Base-by-base conservation (phyloP, 2,888 invertebrate species). In the Melinopterus prodromus region DNA sequence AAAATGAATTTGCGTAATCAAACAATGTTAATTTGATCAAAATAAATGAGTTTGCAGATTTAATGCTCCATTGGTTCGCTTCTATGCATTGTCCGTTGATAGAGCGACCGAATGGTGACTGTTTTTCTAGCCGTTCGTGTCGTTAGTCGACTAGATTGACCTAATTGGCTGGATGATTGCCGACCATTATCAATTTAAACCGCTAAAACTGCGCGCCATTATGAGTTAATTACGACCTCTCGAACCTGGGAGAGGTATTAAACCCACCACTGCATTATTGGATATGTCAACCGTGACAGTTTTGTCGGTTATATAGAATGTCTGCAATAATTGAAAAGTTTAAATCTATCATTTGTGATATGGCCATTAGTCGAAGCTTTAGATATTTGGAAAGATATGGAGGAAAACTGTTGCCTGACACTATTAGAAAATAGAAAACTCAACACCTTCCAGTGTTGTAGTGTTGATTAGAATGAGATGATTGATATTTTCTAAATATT, bases 141-240 rank as follows among this genome's bases (percentile, higher is more conserved):
- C 53, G 53, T 53, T 53, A 53, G 53, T 6, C 12, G 53, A 12
- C 53, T 53, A 53, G 53, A 53, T 53, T 53, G 53, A 53, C 53
- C 53, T 53, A 53, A 53, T 53, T 53, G 53, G 12, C 53, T 12
- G 53, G 53, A 53, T 53, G 53, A 53, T 53, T 53, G 53, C 53
- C 12, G 53, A 53, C 53, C 53, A 53, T 53, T 53, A 53, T 53
- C 53, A 53, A 53, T 53, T 53, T 53, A 53, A 53, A 53, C 9
- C 53, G 53, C 53, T 53, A 53, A 53, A 53, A 53, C 53, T 53
- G 53, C 53, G 53, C 53, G 53, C 53, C 53, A 53, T 53, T 53
- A 53, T 53, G 9, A 53, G 9, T 53, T 53, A 53, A 53, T 53
- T 53, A 53, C 12, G 53, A 53, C 53, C 26, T 26, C 26, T 26